Percentiles rank a stretch among this genome's conserved stretches.
Evolutionary conservation across 1,140 invertebrate species (phyloP).

Genomic region (Anastatus disparis): DNA sequence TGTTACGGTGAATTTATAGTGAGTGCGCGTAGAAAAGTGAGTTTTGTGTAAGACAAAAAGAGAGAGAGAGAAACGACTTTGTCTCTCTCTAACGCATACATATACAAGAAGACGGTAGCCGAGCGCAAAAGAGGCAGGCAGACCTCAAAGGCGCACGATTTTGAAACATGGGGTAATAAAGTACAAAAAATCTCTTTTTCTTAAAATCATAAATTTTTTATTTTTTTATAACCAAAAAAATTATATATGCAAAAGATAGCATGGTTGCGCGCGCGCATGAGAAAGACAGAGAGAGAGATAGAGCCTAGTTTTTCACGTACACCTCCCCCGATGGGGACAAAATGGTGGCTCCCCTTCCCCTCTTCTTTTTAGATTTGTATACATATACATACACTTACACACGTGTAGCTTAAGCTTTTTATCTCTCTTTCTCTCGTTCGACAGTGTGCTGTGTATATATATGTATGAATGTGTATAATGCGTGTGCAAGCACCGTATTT

Average conservation of each 20-base stretch:
- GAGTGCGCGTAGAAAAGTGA: not conserved
- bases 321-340: conserved; percentile 70
- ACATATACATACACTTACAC: conserved; percentile 50
- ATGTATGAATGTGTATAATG: not conserved
- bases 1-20: not conserved
- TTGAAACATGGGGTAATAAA: no score
- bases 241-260: no score
- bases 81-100: not conserved
- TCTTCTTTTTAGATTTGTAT: no score
- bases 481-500: conserved; percentile 9
- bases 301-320: conserved; percentile 62
- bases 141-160: no score
- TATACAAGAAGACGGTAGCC: no score
- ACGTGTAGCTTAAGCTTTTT: conserved; percentile 46
- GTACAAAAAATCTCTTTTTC: no score
- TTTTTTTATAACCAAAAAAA: no score
- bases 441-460: not conserved
- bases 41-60: not conserved
- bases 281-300: not conserved
- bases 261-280: not conserved
- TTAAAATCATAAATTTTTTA: no score
- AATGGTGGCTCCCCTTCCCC: conserved; percentile 68
- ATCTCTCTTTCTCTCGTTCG: conserved; percentile 1
- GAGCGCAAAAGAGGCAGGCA: no score
- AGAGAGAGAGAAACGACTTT: not conserved